Conservation (phyloP, 2,888 invertebrate genomes). For the Archips crataeganus region DNA sequence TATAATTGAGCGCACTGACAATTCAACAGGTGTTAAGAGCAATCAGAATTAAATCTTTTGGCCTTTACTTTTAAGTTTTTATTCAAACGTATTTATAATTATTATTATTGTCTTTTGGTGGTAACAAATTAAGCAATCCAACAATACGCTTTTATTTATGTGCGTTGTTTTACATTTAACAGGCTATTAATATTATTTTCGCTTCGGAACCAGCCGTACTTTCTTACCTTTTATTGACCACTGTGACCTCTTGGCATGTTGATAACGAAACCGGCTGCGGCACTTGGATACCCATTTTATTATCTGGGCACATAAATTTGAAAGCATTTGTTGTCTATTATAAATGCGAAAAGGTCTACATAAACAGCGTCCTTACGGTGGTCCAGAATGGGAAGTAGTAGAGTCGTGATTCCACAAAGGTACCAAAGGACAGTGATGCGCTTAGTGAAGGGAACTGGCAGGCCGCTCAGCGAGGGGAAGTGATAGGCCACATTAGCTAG, state of each 20-base stretch:
- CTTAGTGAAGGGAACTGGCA: too few relatives aligned
- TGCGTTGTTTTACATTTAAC: constrained; percentile 19
- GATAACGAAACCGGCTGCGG: neutral
- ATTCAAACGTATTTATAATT: neutral
- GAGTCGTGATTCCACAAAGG: too few relatives aligned
- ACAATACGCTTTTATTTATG: constrained; percentile 37
- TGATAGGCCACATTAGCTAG: too few relatives aligned
- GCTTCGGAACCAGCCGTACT: constrained; percentile 28
- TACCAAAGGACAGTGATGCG: too few relatives aligned
- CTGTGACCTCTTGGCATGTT: constrained; percentile 16
- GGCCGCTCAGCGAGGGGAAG: too few relatives aligned
- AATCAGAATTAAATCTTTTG: neutral
- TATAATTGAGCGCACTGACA: neutral
- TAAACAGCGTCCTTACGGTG: too few relatives aligned
- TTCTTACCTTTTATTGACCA: constrained; percentile 33
- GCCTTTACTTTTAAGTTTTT: neutral
- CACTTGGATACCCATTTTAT: constrained; percentile 3
- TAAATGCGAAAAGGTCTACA: neutral
- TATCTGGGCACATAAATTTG: neutral
- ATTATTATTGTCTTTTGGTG: neutral
- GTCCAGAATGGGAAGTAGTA: too few relatives aligned
- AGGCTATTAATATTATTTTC: constrained; percentile 38
- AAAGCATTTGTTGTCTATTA: neutral
- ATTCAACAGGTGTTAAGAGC: neutral
- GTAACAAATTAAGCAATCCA: constrained; percentile 38